Conservation (phyloP, 2,113 vertebrate genomes). For the Calidris pygmaea region DNA sequence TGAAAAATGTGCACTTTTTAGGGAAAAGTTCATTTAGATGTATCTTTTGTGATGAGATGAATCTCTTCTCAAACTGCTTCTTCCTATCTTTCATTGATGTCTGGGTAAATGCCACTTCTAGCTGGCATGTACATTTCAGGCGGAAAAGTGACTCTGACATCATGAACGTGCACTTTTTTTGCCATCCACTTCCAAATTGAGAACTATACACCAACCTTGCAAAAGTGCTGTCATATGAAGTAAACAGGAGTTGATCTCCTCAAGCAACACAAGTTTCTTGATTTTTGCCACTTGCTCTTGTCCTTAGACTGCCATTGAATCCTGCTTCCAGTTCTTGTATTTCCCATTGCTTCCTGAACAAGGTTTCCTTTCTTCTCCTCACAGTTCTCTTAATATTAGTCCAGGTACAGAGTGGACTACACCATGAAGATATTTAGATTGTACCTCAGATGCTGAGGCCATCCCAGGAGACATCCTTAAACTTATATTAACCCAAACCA, state of each 20-base stretch:
- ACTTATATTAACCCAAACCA: not conserved
- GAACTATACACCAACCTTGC: not conserved
- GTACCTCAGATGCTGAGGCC: not conserved
- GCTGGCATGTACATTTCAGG: not conserved
- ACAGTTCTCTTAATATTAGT: not conserved
- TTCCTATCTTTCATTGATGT: not conserved
- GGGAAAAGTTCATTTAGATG: not conserved
- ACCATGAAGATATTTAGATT: not conserved
- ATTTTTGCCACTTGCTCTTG: not conserved
- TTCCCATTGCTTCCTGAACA: not conserved
- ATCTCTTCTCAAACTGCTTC: not conserved
- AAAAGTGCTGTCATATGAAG: not conserved
- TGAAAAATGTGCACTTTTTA: not conserved
- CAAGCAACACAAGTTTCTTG: not conserved
- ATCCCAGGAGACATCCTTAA: not conserved
- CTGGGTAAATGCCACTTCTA: not conserved
- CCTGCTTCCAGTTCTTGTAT: not conserved
- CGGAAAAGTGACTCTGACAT: not conserved
- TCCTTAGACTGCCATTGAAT: not conserved
- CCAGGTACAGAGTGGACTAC: not conserved
- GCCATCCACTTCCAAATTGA: not conserved
- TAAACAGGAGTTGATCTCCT: not conserved
- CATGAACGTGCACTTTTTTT: not conserved
- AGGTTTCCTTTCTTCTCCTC: not conserved
- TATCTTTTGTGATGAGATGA: not conserved